phyloP scores from a whole-genome alignment of 2,113 vertebrate genomes.

The Prochilodus magdalenae region DNA sequence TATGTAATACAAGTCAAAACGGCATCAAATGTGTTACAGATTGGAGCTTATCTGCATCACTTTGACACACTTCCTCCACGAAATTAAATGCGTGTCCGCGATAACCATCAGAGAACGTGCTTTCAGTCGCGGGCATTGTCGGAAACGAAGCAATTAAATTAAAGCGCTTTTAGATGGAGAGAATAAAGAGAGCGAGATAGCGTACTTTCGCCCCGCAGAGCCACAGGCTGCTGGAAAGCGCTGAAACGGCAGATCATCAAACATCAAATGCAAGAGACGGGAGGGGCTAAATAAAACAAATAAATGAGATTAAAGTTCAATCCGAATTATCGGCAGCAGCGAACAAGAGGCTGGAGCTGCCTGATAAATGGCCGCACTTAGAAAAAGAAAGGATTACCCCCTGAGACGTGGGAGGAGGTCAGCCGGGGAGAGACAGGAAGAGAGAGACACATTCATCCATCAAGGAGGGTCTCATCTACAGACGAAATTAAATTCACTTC shows the following conservation, averaged over 20 bases:
- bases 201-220: not conserved
- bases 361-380: slow-evolving; percentile 27
- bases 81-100: not conserved
- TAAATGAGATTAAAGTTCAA: slow-evolving; percentile 52
- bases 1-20: not conserved
- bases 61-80: not conserved
- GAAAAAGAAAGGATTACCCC: slow-evolving; percentile 39
- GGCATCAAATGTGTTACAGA: not conserved
- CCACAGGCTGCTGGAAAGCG: not conserved
- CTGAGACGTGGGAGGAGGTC: slow-evolving; percentile 20
- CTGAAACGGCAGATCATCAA: not conserved
- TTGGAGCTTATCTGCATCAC: not conserved
- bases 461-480: slow-evolving; percentile 21
- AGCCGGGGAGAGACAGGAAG: slow-evolving; percentile 13
- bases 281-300: slow-evolving; percentile 30
- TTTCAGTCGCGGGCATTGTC: not conserved
- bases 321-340: slow-evolving; percentile 38
- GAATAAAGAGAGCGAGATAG: not conserved
- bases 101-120: not conserved
- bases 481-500: slow-evolving; percentile 36
- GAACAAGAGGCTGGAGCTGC: slow-evolving; percentile 30
- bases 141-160: slow-evolving; percentile 8
- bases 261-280: not conserved
- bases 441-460: slow-evolving; percentile 39
- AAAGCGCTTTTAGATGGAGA: slow-evolving; percentile 16